Base-by-base conservation (phyloP, 2,797 vertebrate genomes). In the Anabas testudineus region DNA sequence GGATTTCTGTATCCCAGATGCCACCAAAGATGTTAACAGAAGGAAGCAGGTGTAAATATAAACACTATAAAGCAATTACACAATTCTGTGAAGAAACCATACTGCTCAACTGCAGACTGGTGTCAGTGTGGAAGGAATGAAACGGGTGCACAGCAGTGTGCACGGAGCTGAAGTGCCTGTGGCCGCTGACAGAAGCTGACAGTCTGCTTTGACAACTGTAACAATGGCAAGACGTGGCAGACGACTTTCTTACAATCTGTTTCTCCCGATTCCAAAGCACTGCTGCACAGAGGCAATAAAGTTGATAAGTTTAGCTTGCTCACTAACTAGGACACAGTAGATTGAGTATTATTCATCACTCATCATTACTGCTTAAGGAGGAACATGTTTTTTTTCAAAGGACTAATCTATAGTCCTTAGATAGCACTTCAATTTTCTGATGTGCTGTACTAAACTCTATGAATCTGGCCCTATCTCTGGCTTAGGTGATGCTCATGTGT, bases 391-490 rank as follows among this genome's bases (percentile, higher is more conserved):
- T 39, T 15, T 43, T 79, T 64, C 64, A 53, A 68, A 78, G 51
- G 62, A 84, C 76, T 74, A 61, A 54, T 57, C 60, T 68, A 51
- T 49, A 80, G 65, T 67, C 68, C 68, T 62, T 72, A 80, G 47
- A 78, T 69, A 78, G 63, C 71, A 71, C 22, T 59, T 79, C 18
- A 59, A 73, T 69, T 83, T 75, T 82, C 73, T 75, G 73, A 81
- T 82, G 66, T 72, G 70, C 72, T 62, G 67, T 74, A 65, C 75
- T 82, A 51, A 80, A 76, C 69, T 72, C 39, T 48, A 34, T 45
- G 57, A 77, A 77, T 76, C 43, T 55, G 36, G 66, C 57, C 79
- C 76, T 2, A 19, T 68, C 65, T 60, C 77, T 77, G 80, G 56
- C 70, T 78, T 56, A 74, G 72, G 67, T 71, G 73, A 85, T 63